Evolutionary conservation across 2,113 vertebrate species (phyloP), one percentile per base, ranked within the genome.

Genomic region (Sinocyclocheilus maitianheensis): DNA sequence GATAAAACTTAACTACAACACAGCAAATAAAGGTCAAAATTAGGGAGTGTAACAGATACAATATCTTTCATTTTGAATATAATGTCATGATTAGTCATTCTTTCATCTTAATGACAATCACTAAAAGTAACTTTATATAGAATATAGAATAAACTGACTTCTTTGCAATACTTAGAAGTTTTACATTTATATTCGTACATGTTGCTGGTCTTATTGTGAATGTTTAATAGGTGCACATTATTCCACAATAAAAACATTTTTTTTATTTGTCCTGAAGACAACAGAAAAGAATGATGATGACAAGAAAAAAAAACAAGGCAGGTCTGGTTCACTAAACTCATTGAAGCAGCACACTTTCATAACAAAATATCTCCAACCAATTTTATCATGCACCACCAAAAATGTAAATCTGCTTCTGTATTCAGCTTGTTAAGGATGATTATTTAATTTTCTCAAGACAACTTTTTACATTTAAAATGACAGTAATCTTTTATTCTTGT

Each of bases 11-110:
- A 79, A 40, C 9, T 43, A 62, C 16, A 43, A 40, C 77, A 37
- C 77, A 40, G 37, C 69, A 76, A 10, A 46, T 46, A 67, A 81
- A 48, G 58, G 60, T 81, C 79, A 67, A 81, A 63, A 67, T 81
- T 37, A 81, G 60, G 26, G 12, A 48, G 22, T 24, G 60, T 81
- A 62, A 65, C 79, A 65, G 40, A 81, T 13, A 65, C 1, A 8
- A 22, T 60, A 16, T 30, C 10, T 79, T 62, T 43, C 20, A 43
- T 78, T 79, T 43, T 40, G 1, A 16, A 20, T 16, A n/a, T 40
- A 79, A 62, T 62, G 34, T 62, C 77, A 79, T n/a, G 22, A 60
- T 40, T 62, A 62, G 18, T 24, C 77, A 16, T 37, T 58, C 18
- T 5, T 20, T 22, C 4, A 11, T 22, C 22, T 43, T 72, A 43